Conservation (phyloP, 2,797 vertebrate genomes). For the Corythornis leucogaster region DNA sequence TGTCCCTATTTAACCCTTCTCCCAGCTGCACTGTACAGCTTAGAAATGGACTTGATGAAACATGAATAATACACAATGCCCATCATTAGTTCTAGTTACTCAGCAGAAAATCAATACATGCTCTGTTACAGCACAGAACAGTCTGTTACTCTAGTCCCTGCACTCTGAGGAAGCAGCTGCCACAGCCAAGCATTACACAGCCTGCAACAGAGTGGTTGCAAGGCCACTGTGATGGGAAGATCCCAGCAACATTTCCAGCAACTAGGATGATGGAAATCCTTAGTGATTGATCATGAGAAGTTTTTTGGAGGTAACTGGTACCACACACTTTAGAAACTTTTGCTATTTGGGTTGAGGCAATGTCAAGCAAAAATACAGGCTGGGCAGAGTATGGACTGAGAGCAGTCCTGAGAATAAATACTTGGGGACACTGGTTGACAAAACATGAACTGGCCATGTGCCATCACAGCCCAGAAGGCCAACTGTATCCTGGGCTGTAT, state of each 20-base stretch:
- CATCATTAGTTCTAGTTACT: constrained; percentile 62
- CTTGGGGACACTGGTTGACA: too few relatives aligned
- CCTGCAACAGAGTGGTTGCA: neutral
- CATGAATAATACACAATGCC: constrained; percentile 47
- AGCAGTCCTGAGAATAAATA: too few relatives aligned
- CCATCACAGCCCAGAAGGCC: too few relatives aligned
- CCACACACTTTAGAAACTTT: neutral
- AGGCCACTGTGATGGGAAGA: neutral
- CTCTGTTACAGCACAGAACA: constrained; percentile 23
- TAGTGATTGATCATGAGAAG: neutral
- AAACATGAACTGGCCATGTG: too few relatives aligned
- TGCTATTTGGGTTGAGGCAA: too few relatives aligned
- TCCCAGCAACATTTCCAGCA: neutral
- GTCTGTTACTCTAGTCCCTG: neutral
- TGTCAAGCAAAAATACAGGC: too few relatives aligned
- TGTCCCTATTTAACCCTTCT: constrained; percentile 58
- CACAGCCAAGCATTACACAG: neutral
- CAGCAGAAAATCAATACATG: constrained; percentile 56
- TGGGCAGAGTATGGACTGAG: too few relatives aligned
- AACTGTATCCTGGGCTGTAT: too few relatives aligned
- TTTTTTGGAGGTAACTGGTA: neutral
- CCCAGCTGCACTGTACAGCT: neutral
- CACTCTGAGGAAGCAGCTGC: neutral
- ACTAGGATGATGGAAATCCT: neutral
- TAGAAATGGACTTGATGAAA: constrained; percentile 47